These are phyloP conservation scores for Hemicentrotus pulcherrimus DNA, from an alignment of 35 echinoderm and acorn worm genomes.

Conservation along the genomic window DNA sequence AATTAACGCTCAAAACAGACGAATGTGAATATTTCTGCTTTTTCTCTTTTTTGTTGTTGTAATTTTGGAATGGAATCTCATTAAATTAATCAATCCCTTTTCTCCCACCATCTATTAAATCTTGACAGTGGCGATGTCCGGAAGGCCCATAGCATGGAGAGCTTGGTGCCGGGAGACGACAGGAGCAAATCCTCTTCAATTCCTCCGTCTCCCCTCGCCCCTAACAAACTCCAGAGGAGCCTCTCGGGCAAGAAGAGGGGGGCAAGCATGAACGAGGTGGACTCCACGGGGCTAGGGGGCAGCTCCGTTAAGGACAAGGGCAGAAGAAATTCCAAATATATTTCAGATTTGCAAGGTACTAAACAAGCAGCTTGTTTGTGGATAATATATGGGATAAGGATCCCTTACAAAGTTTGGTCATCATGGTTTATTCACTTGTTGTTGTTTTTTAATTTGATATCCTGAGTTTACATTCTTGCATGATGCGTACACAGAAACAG, in stretches of 20 bases:
- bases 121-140: constrained; percentile 83
- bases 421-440: no score
- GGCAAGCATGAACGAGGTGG: constrained; percentile 72
- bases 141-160: constrained; percentile 99
- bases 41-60: background rate
- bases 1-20: no score
- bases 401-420: no score
- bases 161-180: constrained; percentile 63
- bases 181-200: constrained; percentile 72
- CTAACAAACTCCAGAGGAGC: constrained; percentile 75
- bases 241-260: constrained; percentile 91
- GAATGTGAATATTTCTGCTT: background rate
- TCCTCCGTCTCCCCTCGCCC: constrained; percentile 81
- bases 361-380: background rate
- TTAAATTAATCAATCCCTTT: background rate
- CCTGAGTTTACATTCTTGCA: no score
- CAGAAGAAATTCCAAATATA: constrained; percentile 74
- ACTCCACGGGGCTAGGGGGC: constrained; percentile 50
- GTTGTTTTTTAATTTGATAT: no score
- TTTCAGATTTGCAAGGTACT: constrained; percentile 87
- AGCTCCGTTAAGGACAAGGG: constrained; percentile 63
- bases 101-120: background rate
- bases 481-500: no score
- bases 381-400: no score
- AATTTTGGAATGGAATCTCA: background rate